Base-by-base conservation (phyloP, 2,113 vertebrate genomes). In the Nesogale talazaci region DNA sequence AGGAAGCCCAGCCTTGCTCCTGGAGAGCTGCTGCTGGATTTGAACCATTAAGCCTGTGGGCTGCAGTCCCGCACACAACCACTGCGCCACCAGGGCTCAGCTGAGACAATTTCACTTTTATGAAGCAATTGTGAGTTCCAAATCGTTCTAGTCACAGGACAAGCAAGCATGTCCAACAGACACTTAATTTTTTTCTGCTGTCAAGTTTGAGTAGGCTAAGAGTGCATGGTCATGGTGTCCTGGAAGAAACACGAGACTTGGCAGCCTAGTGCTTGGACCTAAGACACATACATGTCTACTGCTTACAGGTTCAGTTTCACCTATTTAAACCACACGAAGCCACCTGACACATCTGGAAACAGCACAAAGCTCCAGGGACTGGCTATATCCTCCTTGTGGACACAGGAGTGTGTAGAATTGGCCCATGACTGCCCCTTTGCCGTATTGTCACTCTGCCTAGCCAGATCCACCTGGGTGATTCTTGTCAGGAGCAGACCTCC, bases 91-190 rank as follows among this genome's bases (percentile, higher is more conserved):
- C n/a, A n/a, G n/a, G n/a, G n/a, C n/a, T n/a, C n/a, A n/a, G n/a
- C n/a, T n/a, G n/a, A 65, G 27, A 92, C 65, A 10, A 12, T 92
- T 77, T 84, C 59, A 61, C 23, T 61, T 61, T 65, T 65, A 29
- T 27, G 15, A 72, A 92, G 34, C 31, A 29, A 61, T 69, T 84
- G 2, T 93, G 16, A 87, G 0, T 87, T 93, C 8, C 83, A 76
- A 90, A 90, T 17, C 70, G 82, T 90, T 87, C 81, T 59, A 38
- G 34, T n/a, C 90, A 56, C 46, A 31, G 57, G 88, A 16, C 83
- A 86, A 86, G 70, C 61, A 80, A 93, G 83, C 17, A 52, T 84
- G 70, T 59, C 59, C 65, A 67, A 86, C 65, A 80, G 25, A 92
- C 91, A 93, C 7, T 69, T 34, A 23, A 52, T 91, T 82, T 3